These are phyloP conservation scores for Zosterops hypoxanthus DNA, from an alignment of 2,113 vertebrate species.

Conservation along the genomic window DNA sequence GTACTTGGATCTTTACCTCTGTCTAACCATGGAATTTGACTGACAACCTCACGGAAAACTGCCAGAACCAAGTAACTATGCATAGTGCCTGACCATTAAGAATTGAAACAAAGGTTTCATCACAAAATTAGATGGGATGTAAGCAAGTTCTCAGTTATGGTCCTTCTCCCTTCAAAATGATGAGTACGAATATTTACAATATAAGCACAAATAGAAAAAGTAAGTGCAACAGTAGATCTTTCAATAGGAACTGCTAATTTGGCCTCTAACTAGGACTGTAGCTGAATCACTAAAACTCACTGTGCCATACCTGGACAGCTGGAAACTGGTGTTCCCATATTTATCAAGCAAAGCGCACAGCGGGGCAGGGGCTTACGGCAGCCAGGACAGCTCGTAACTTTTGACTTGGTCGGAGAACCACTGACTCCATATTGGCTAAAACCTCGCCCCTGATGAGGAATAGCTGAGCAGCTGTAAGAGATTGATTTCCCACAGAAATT, in stretches of 20 bases:
- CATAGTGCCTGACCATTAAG: neutral
- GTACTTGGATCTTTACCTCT: neutral
- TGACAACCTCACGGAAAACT: neutral
- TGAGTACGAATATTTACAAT: neutral
- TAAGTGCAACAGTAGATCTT: neutral
- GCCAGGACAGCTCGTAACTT: constrained; percentile 97
- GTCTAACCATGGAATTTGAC: neutral
- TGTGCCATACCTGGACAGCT: constrained; percentile 87
- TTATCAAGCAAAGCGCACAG: constrained; percentile 97
- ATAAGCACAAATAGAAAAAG: neutral
- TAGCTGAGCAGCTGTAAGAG: constrained; percentile 94
- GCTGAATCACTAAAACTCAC: neutral
- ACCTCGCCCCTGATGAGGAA: constrained; percentile 95
- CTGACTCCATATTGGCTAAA: constrained; percentile 98
- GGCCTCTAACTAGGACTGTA: neutral
- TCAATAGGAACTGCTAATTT: neutral
- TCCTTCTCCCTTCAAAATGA: neutral
- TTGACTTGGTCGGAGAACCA: constrained; percentile 96
- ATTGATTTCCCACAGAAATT: constrained; percentile 99
- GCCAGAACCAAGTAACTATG: neutral
- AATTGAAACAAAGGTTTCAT: neutral
- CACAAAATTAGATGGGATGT: neutral
- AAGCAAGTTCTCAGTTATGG: neutral
- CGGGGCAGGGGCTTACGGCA: constrained; percentile 97
- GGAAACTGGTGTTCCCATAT: constrained; percentile 98